Evolutionary conservation across 2,113 vertebrate genomes (phyloP).

Genomic region (Ginglymostoma cirratum): DNA sequence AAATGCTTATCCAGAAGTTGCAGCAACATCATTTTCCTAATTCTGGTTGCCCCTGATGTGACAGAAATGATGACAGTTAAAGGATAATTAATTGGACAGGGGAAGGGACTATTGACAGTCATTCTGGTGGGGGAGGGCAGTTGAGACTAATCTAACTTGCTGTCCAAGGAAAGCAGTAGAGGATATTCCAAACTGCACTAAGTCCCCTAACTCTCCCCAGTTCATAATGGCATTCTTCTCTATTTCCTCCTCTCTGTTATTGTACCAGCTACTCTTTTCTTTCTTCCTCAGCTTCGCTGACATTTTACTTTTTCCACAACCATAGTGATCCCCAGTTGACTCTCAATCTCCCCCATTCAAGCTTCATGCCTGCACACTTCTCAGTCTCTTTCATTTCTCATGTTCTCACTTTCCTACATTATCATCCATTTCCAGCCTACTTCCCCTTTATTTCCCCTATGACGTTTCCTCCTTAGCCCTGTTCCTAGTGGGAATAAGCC

Average conservation of each 20-base stretch:
- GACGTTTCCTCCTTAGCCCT: not conserved
- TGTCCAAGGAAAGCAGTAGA: not conserved
- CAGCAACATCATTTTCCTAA: not conserved
- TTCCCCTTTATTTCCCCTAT: not conserved
- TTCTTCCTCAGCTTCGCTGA: not conserved
- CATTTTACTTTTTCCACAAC: not conserved
- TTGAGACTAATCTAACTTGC: not conserved
- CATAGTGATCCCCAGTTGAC: not conserved
- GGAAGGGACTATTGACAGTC: not conserved
- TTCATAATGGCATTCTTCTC: not conserved
- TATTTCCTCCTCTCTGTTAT: not conserved
- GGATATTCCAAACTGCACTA: not conserved
- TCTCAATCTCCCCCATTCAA: not conserved
- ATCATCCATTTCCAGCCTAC: not conserved
- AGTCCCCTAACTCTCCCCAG: not conserved
- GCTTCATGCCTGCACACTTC: not conserved
- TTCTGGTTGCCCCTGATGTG: not conserved
- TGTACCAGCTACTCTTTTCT: not conserved
- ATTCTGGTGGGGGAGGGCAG: not conserved
- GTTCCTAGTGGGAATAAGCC: not conserved
- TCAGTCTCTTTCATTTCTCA: not conserved
- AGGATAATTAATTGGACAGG: not conserved
- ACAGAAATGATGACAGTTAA: not conserved
- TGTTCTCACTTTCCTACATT: not conserved
- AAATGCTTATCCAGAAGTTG: not conserved